Base-by-base conservation (phyloP, 2,888 invertebrate species). In the Pilophorus perplexus region DNA sequence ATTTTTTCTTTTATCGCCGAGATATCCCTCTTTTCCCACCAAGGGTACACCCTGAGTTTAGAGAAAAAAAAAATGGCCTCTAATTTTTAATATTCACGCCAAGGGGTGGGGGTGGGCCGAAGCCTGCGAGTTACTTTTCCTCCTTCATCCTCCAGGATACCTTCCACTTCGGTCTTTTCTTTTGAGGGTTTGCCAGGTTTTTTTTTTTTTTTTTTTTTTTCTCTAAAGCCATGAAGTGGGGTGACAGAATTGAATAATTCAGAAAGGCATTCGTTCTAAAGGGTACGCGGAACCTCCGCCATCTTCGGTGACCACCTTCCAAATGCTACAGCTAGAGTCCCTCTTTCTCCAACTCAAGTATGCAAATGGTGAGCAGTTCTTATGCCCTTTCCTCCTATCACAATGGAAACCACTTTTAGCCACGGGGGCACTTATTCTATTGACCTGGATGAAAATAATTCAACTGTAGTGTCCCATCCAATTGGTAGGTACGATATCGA, bases 211-310 rank as follows among this genome's bases (percentile, higher is more conserved):
- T n/a, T n/a, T 37, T 33, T n/a, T 10, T 27, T 55, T 55, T 38
- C 16, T 52, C 38, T 12, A 20, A 8, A 20, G 20, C 16, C 18
- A 10, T n/a, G 55, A 55, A 55, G 16, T 14, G 22, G 37, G 37
- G 22, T 33, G 38, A 37, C 38, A 14, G 38, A 37, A 55, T 55
- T 55, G 55, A 55, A 55, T 55, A 55, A 55, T 55, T 55, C 55
- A 55, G 22, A 20, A 12, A 55, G 38, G 38, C 22, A n/a, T n/a
- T 37, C 20, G 20, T 38, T 18, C 38, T 37, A 8, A 55, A 52
- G 52, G 38, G 33, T 46, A 20, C 42, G 23, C n/a, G 23, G 20
- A n/a, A n/a, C n/a, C n/a, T n/a, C n/a, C n/a, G n/a, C n/a, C n/a
- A n/a, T n/a, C n/a, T n/a, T n/a, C n/a, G n/a, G n/a, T n/a, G n/a